Percentiles rank a stretch among this genome's conserved stretches.
phyloP scores from a whole-genome alignment of 2,113 vertebrate species.

The Notechis scutatus region DNA sequence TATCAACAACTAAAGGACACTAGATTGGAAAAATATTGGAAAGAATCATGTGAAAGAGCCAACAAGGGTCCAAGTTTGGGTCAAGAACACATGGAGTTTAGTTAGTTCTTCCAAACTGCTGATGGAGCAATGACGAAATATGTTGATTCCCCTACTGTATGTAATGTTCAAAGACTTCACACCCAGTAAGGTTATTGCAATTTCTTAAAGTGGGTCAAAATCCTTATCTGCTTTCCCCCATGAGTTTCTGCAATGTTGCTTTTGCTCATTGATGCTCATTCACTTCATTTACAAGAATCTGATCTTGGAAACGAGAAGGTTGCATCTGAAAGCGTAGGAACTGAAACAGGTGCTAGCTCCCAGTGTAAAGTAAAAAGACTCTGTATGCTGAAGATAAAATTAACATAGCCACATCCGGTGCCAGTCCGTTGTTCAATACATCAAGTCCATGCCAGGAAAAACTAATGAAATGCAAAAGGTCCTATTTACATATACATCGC shows the following conservation, averaged over 20 bases:
- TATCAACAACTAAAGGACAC: not conserved
- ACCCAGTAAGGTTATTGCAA: not conserved
- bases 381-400: slow-evolving; percentile 59
- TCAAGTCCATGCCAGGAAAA: slow-evolving; percentile 15
- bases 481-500: not conserved
- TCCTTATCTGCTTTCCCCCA: not conserved
- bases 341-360: slow-evolving; percentile 52
- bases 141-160: not conserved
- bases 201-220: not conserved
- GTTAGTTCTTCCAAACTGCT: not conserved
- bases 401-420: slow-evolving; percentile 76
- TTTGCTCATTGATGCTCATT: not conserved
- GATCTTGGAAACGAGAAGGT: slow-evolving; percentile 18
- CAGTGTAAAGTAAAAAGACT: slow-evolving; percentile 34
- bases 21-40: not conserved
- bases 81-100: not conserved
- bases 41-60: not conserved
- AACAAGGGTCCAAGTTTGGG: not conserved
- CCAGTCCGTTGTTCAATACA: slow-evolving; percentile 39
- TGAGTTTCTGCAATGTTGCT: not conserved
- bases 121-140: not conserved
- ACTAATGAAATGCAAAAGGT: not conserved
- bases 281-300: slow-evolving; percentile 19
- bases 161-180: not conserved
- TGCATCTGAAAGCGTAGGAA: slow-evolving; percentile 28